Percentiles rank a stretch among this genome's conserved stretches.
phyloP scores from a whole-genome alignment of 2,113 vertebrate genomes.

The Oenanthe oenanthe region DNA sequence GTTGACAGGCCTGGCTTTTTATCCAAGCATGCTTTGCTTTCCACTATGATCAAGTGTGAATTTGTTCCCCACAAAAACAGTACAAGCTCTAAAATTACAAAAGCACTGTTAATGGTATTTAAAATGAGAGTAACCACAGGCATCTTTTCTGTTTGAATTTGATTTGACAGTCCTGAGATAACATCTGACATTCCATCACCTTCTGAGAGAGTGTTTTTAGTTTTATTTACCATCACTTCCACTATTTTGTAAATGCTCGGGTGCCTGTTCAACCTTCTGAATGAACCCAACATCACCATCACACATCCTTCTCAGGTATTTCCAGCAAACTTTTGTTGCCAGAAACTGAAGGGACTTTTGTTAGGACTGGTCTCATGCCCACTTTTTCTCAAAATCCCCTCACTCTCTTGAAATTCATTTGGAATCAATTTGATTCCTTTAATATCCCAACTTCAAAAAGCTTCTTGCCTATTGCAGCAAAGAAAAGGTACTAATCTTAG shows the following conservation, averaged over 20 bases:
- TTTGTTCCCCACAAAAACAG: neutral
- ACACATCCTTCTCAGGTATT: neutral
- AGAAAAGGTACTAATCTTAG: neutral
- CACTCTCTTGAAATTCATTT: neutral
- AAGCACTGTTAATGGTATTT: accelerated
- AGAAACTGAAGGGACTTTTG: neutral
- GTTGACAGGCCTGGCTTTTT: neutral
- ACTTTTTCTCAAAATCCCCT: neutral
- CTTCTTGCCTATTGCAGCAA: neutral
- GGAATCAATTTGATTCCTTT: neutral
- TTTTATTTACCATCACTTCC: neutral
- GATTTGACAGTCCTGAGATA: neutral
- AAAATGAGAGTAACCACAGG: neutral
- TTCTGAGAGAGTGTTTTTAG: neutral
- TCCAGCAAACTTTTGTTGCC: neutral
- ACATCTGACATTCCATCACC: neutral
- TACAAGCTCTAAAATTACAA: neutral
- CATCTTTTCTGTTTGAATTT: neutral
- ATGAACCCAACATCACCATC: neutral
- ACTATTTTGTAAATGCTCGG: neutral
- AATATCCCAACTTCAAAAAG: neutral
- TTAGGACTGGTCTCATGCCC: neutral
- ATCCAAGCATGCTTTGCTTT: neutral
- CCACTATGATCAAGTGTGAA: neutral
- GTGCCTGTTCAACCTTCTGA: neutral